Conservation (phyloP, 2,797 vertebrate species). For the Syndactyla subalaris region DNA sequence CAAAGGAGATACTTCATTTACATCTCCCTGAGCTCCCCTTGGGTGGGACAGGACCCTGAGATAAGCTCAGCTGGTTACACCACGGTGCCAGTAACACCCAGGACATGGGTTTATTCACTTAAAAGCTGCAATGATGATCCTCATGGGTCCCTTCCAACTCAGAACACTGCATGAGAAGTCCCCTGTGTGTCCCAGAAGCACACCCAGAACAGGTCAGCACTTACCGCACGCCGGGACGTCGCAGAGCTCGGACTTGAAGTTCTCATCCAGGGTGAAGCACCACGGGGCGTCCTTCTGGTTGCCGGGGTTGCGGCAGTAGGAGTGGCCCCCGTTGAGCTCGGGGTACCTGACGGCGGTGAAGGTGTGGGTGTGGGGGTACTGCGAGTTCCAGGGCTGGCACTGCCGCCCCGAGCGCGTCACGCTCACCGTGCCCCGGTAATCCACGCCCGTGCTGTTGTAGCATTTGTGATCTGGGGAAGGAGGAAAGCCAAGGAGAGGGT, state of each 20-base stretch:
- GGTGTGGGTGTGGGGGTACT: conserved; percentile 95
- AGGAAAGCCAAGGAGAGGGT: not conserved
- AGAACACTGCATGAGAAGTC: not conserved
- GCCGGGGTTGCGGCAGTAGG: conserved; percentile 96
- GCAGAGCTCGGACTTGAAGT: conserved; percentile 91
- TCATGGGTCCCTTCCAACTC: not conserved
- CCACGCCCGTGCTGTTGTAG: conserved; percentile 90
- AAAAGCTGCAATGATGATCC: not conserved
- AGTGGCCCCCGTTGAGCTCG: conserved; percentile 95
- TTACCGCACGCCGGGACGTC: conserved; percentile 94
- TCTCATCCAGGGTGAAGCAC: conserved; percentile 97
- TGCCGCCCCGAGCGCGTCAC: conserved; percentile 92
- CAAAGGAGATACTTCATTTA: not conserved
- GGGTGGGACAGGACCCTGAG: not conserved
- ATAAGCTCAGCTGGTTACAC: not conserved
- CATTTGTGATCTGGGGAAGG: conserved; percentile 90
- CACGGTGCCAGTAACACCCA: not conserved
- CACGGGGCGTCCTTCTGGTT: conserved; percentile 94
- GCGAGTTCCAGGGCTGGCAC: conserved; percentile 98
- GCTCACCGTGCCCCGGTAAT: conserved; percentile 94
- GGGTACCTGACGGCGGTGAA: conserved; percentile 89
- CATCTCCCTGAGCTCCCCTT: not conserved
- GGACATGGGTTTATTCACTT: not conserved
- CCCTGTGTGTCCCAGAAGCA: not conserved
- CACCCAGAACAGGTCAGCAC: not conserved